These are phyloP conservation scores for Apus apus DNA, from an alignment of 2,113 vertebrate species.

Conservation along the genomic window DNA sequence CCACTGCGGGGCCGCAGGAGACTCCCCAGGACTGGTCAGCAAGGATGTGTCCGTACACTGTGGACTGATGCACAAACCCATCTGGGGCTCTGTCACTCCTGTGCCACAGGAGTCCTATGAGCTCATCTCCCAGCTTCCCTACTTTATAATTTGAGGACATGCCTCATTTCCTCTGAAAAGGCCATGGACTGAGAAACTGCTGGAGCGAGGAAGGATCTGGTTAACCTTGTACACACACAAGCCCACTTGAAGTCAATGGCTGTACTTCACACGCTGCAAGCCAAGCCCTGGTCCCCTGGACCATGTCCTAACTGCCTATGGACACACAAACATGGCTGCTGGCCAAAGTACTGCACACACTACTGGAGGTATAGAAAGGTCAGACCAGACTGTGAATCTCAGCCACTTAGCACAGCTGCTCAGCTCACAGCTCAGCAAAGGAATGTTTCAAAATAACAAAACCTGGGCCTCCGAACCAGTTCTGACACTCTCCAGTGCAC, in stretches of 20 bases:
- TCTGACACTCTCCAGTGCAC: not conserved
- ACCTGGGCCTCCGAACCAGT: not conserved
- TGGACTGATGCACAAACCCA: accelerated
- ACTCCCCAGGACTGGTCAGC: accelerated
- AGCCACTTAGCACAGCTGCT: not conserved
- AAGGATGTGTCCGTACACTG: accelerated
- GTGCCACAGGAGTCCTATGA: accelerated
- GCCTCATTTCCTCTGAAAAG: accelerated
- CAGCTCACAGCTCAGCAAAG: not conserved
- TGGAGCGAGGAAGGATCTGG: not conserved
- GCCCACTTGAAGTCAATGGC: not conserved
- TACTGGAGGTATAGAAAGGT: not conserved
- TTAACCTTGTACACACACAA: accelerated
- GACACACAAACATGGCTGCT: not conserved
- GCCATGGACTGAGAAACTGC: accelerated
- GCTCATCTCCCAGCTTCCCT: not conserved
- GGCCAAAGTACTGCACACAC: not conserved
- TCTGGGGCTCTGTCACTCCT: not conserved
- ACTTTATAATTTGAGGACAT: not conserved
- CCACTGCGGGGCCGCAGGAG: accelerated
- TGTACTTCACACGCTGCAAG: not conserved
- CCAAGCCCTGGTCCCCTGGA: not conserved
- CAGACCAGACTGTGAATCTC: not conserved
- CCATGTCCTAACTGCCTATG: not conserved
- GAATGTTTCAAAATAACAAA: not conserved